Conservation (phyloP, 2,888 invertebrate species). For the Hyposoter dolosus region DNA sequence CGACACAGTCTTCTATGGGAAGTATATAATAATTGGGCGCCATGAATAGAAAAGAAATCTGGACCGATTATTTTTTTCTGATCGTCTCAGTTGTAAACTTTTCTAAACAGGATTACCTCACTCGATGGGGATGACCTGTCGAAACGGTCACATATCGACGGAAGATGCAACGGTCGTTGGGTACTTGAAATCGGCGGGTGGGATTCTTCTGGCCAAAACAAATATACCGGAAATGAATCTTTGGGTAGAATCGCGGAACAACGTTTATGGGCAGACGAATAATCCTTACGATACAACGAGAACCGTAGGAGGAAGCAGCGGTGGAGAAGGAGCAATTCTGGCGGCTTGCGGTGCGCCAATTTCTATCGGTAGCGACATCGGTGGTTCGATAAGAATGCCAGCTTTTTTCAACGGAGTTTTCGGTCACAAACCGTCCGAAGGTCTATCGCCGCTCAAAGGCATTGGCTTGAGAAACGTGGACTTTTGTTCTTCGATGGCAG, state of each 20-base stretch:
- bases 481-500: conserved; percentile 90
- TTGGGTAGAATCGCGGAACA: conserved; percentile 96
- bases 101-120: conserved; percentile 85
- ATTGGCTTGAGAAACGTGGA: conserved; percentile 88
- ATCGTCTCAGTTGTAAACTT: neutral
- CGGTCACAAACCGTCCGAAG: conserved; percentile 92
- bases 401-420: conserved; percentile 95
- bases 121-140: conserved; percentile 88
- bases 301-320: conserved; percentile 96
- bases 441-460: conserved; percentile 88
- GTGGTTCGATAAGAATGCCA: conserved; percentile 98
- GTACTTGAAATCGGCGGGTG: conserved; percentile 92
- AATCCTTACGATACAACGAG: conserved; percentile 96
- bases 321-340: conserved; percentile 92
- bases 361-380: conserved; percentile 96
- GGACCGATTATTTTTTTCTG: neutral
- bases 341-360: conserved; percentile 93
- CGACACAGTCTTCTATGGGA: neutral
- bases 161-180: conserved; percentile 93
- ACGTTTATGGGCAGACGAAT: conserved; percentile 93
- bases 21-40: neutral
- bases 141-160: conserved; percentile 88
- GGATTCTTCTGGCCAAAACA: conserved; percentile 94
- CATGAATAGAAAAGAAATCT: neutral
- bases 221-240: conserved; percentile 97